These are phyloP conservation scores for Chrysoperla carnea DNA, from an alignment of 1,140 invertebrate species.

Conservation along the genomic window DNA sequence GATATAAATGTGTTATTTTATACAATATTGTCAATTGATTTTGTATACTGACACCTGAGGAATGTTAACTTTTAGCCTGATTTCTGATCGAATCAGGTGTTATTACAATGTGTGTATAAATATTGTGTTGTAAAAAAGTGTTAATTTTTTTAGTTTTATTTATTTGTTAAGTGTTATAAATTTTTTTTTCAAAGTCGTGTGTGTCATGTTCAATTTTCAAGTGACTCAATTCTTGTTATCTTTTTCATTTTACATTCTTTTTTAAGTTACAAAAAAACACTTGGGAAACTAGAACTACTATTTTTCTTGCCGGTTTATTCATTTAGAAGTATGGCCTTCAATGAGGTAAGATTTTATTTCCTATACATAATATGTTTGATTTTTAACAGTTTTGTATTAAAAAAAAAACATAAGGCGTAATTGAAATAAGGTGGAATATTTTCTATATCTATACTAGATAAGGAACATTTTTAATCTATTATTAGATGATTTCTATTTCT, in stretches of 20 bases:
- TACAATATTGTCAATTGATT: background rate
- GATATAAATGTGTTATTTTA: background rate
- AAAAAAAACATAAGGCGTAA: no score
- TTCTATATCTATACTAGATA: no score
- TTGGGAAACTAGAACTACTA: no score
- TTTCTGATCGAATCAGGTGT: conserved; percentile 3
- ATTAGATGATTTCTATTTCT: no score
- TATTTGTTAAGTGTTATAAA: background rate
- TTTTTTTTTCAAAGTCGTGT: background rate
- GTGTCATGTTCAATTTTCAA: background rate
- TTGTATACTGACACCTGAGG: conserved; percentile 1
- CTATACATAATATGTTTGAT: no score
- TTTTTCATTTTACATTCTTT: no score
- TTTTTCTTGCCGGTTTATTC: no score
- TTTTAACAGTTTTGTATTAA: no score
- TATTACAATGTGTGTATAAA: background rate
- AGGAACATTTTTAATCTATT: no score
- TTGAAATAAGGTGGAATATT: no score
- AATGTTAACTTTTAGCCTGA: conserved; percentile 3
- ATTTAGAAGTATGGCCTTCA: conserved; percentile 3
- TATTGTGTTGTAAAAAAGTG: background rate
- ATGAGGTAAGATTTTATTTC: conserved; percentile 1
- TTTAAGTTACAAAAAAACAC: no score
- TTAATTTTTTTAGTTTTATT: background rate
- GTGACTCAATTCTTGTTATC: background rate